Evolutionary conservation across 2,888 invertebrate species (phyloP).

Genomic region (Papilio demoleus): DNA sequence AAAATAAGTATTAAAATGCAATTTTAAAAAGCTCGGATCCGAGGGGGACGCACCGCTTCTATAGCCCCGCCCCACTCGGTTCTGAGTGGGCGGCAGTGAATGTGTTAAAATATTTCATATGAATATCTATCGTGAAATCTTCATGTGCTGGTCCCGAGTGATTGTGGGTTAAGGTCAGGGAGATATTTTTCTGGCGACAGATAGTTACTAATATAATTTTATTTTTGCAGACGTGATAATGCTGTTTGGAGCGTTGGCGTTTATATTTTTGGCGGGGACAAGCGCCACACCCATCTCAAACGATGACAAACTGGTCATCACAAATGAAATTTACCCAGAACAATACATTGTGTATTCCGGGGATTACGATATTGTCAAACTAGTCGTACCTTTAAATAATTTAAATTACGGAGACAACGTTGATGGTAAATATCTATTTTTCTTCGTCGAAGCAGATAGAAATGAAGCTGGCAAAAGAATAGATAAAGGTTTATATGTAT

Average conservation of each 20-base stretch:
- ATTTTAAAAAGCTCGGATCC: no score
- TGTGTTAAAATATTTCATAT: no score
- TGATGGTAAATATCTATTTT: constrained; percentile 33
- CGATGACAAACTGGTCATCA: constrained; percentile 34
- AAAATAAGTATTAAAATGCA: no score
- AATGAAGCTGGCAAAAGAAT: constrained; percentile 41
- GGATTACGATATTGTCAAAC: constrained; percentile 48
- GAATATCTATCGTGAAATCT: no score
- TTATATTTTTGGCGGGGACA: neutral
- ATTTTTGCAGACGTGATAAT: neutral
- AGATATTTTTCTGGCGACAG: no score
- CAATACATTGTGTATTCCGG: constrained; percentile 43
- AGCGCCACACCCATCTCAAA: neutral
- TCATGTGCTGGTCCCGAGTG: no score
- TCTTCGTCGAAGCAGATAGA: constrained; percentile 51
- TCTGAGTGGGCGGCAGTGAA: no score
- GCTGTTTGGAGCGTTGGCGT: neutral
- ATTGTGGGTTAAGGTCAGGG: no score
- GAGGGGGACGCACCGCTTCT: no score
- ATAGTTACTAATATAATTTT: no score
- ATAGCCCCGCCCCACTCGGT: no score
- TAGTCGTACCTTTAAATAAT: constrained; percentile 47
- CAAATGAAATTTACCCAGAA: constrained; percentile 39
- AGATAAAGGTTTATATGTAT: constrained; percentile 43
- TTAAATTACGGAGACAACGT: constrained; percentile 43